phyloP scores from a whole-genome alignment of 1,140 invertebrate genomes.

The Drosophila nigrodunni region DNA sequence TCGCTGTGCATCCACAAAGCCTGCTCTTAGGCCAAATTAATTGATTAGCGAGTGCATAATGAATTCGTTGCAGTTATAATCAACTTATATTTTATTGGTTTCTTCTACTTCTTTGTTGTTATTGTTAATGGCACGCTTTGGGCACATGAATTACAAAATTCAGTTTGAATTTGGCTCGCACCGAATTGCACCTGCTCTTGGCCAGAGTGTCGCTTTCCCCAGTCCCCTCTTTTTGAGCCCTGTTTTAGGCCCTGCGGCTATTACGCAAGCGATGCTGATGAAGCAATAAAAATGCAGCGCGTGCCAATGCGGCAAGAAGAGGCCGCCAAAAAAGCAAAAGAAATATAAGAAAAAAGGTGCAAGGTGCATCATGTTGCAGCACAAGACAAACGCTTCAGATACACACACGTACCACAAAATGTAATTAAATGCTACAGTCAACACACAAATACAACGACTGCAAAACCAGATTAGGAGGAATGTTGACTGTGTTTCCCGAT shows the following conservation, averaged over 20 bases:
- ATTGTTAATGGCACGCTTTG: conserved; percentile 34
- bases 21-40: neutral
- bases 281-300: conserved; percentile 81
- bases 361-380: conserved; percentile 69
- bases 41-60: conserved; percentile 3
- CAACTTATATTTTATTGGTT: conserved; percentile 18
- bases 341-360: conserved; percentile 34
- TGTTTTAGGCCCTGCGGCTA: conserved; percentile 35
- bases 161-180: conserved; percentile 54
- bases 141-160: conserved; percentile 80
- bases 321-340: conserved; percentile 34
- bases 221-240: too few relatives aligned
- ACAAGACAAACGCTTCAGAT: conserved; percentile 26
- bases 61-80: conserved; percentile 8
- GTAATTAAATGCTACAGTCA: conserved; percentile 63
- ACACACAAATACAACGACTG: conserved; percentile 28
- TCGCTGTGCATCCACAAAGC: too few relatives aligned
- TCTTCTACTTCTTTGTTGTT: conserved; percentile 10
- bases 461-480: conserved; percentile 53
- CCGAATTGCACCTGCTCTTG: conserved; percentile 64
- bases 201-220: neutral
- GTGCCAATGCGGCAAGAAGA: conserved; percentile 61
- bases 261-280: conserved; percentile 61
- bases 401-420: conserved; percentile 39
- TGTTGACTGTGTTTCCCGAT: conserved; percentile 35